Base-by-base conservation (phyloP, 1,140 invertebrate genomes). In the Monomorium pharaonis region DNA sequence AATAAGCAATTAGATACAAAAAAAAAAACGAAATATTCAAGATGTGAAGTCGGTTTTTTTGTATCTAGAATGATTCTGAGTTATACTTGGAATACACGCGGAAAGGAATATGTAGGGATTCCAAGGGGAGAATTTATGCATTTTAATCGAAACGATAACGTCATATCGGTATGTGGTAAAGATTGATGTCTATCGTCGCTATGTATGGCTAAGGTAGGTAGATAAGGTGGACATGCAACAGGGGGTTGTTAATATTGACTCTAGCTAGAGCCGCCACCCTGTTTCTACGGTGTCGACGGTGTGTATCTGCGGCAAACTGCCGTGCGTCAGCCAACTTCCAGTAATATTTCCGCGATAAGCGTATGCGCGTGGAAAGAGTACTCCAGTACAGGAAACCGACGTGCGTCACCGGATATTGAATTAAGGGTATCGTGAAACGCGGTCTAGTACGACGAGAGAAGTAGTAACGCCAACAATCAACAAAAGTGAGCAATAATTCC, bases 171-270 rank as follows among this genome's bases (percentile, higher is more conserved):
- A 70, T 24, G 27, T 81, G 33, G 47, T 42, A 69, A 67, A 69
- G 47, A 18, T 21, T 14, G 51, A 30, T 65, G 70, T 65, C 51
- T n/a, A n/a, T 76, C 67, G 63, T 42, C 27, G 56, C 24, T 78
- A 60, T 85, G 67, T 47, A 42, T 5, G 42, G 44, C 67, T 47
- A 83, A 21, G 62, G 49, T 18, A 18, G 18, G 18, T 60, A 78
- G 81, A 88, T 88, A 88, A 85, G 67, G 44, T 76, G 37, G 60
- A 75, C 16, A 16, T 24, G 27, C 78, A 83, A 83, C 63, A 56
- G 65, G 65, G 70, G 86, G 58, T 87, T 85, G 80, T 88, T 88
- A 88, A 88, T 88, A 88, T 88, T 88, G 87, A 87, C 80, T 78
- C 14, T 51, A 67, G 14, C 70, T 58, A 87, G 49, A 80, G 42